Evolutionary conservation across 2,888 invertebrate genomes (phyloP).

Genomic region (Pseudococcus jackbeardsleyi): DNA sequence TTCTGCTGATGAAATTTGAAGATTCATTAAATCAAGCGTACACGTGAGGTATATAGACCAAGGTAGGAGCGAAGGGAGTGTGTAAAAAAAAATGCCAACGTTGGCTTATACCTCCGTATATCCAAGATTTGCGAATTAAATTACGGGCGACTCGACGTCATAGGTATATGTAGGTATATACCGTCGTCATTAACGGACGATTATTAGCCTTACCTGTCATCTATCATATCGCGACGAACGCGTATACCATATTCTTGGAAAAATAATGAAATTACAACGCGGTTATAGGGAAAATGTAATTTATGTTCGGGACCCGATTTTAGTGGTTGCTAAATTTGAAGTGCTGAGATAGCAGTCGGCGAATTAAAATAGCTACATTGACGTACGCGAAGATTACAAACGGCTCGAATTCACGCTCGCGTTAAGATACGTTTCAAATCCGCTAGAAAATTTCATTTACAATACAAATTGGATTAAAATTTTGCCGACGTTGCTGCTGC

Average conservation of each 20-base stretch:
- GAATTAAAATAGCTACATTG: slow-evolving; percentile 36
- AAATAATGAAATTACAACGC: slow-evolving; percentile 60
- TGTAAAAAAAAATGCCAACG: neutral
- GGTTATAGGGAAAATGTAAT: slow-evolving; percentile 56
- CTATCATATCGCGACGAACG: neutral
- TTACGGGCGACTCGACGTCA: neutral
- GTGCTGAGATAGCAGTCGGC: slow-evolving; percentile 24
- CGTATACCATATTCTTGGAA: slow-evolving; percentile 32
- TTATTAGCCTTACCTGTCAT: slow-evolving; percentile 44
- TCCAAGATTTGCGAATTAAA: slow-evolving; percentile 21
- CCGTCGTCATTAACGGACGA: slow-evolving; percentile 25
- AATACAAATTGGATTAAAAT: slow-evolving; percentile 44
- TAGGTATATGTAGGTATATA: neutral
- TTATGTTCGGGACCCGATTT: slow-evolving; percentile 56
- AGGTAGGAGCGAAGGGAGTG: neutral
- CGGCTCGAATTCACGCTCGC: slow-evolving; percentile 31
- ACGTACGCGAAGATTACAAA: slow-evolving; percentile 37
- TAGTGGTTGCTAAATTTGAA: slow-evolving; percentile 59
- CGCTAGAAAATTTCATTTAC: slow-evolving; percentile 44
- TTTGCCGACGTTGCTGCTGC: neutral
- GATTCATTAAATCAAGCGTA: slow-evolving; percentile 6
- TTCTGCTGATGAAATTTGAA: neutral
- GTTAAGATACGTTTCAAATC: slow-evolving; percentile 41
- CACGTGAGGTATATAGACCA: neutral
- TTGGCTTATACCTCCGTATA: neutral